Base-by-base conservation (phyloP, 2,888 invertebrate genomes). In the Agonopterix heracliana region DNA sequence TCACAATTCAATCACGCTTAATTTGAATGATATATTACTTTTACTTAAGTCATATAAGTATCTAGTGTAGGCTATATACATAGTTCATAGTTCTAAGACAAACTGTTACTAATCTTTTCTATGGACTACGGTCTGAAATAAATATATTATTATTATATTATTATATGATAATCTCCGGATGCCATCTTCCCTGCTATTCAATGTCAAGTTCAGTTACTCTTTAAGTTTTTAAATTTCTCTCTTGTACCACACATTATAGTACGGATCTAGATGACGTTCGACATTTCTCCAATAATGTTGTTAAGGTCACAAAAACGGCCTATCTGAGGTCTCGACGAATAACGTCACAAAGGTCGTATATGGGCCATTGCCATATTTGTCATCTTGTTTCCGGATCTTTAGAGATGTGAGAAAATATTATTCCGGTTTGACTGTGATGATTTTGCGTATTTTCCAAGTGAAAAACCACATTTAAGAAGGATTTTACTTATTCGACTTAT, bases 211-310 rank as follows among this genome's bases (percentile, higher is more conserved):
- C 26, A 26, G 26, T 26, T 26, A 26, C 26, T 26, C 5, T 1
- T 0, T 26, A 2, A 3, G 17, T 4, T 3, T 4, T 17, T 7
- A 17, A 17, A 3, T 17, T 17, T 26, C 26, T 3, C 26, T 5
- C 26, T 26, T 26, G 26, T 26, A 26, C 26, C 26, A 26, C 26
- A 26, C 26, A 26, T 26, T 26, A 26, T 26, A 26, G 3, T 70
- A 81, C 84, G 82, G 81, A 84, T 83, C 79, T 79, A 74, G 66
- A 73, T 74, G 74, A 68, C 66, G 70, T 70, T 68, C 78, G 71
- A 77, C 75, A 79, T 78, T 82, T 78, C 78, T 74, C 70, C 66
- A 62, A 69, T 65, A 65, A 9, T 61, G 60, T 61, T 58, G 61
- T 54, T 65, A 72, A 82, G 78, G 81, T 72, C 78, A 66, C 62